Percentiles rank a stretch among this genome's conserved stretches.
phyloP scores from a whole-genome alignment of 53 echinoderm and acorn worm species.

The Actinopyga echinites region DNA sequence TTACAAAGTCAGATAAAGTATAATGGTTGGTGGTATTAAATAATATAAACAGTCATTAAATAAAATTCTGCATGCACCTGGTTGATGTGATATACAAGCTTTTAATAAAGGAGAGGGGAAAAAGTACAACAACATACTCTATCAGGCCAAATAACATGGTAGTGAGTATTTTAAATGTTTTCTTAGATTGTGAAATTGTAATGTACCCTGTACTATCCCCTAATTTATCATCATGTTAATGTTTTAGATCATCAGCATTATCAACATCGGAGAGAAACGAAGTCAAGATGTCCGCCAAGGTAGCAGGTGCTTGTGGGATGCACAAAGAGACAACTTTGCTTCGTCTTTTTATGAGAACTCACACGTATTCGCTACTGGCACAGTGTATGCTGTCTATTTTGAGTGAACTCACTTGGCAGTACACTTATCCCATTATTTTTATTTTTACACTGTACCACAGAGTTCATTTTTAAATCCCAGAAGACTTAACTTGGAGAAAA shows the following conservation, averaged over 20 bases:
- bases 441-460: too few relatives aligned
- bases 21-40: too few relatives aligned
- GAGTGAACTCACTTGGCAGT: slow-evolving; percentile 46
- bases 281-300: slow-evolving; percentile 88
- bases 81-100: too few relatives aligned
- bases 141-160: not conserved
- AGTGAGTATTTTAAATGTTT: too few relatives aligned
- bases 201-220: too few relatives aligned
- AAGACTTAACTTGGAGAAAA: too few relatives aligned
- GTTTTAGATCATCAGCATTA: slow-evolving; percentile 80
- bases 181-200: too few relatives aligned
- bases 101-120: not conserved
- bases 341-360: slow-evolving; percentile 78
- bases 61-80: too few relatives aligned
- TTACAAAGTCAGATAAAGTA: too few relatives aligned
- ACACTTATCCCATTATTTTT: not conserved
- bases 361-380: slow-evolving; percentile 82
- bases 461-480: too few relatives aligned
- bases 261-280: slow-evolving; percentile 93
- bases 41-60: too few relatives aligned
- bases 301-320: slow-evolving; percentile 94
- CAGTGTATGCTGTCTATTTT: slow-evolving; percentile 88
- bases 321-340: slow-evolving; percentile 86
- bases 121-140: not conserved
- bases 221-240: not conserved